Evolutionary conservation across 2,797 vertebrate genomes (phyloP), one percentile per base, ranked within the genome.

Genomic region (Tadarida brasiliensis): DNA sequence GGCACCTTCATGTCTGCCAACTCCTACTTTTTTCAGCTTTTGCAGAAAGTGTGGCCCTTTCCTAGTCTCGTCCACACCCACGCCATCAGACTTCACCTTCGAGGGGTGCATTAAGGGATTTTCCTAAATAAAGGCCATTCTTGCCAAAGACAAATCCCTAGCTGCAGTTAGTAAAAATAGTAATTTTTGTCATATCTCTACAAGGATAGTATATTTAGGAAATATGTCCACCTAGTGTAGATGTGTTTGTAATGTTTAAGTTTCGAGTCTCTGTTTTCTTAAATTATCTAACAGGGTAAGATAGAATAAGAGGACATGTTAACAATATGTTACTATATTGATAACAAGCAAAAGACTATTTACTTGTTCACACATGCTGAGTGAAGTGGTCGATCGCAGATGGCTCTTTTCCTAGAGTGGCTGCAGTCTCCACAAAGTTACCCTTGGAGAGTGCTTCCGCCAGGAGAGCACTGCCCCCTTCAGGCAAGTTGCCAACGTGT

Each of bases 71-170:
- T 88, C 65, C 7, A 47, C 8, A 35, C 3, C 14, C 16, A 44
- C 0, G 6, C 2, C 22, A 1, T 44, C 4, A 28, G 11, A 49
- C 5, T 12, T 80, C 14, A 65, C 19, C 2, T 35, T 39, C 1
- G 3, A 77, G 20, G 35, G 54, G n/a, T 5, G n/a, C 16, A 24
- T 35, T 33, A 63, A 54, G 33, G 57, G 9, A 26, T 74, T 87
- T 78, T 70, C 54, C 65, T 88, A 56, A 44, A 51, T 63, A 86
- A 24, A 77, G 33, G 91, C 3, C 8, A 19, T 56, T 90, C 57
- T 68, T 80, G 54, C 15, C 28, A 2, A 24, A 77, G 83, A 87
- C 92, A 1, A 80, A 33, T 12, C 20, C 19, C 19, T 33, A 57
- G 24, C 44, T 54, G 19, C 30, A 63, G 12, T 16, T 51, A 35